Conservation (phyloP, 2,888 invertebrate species). For the Hipparchia semele region DNA sequence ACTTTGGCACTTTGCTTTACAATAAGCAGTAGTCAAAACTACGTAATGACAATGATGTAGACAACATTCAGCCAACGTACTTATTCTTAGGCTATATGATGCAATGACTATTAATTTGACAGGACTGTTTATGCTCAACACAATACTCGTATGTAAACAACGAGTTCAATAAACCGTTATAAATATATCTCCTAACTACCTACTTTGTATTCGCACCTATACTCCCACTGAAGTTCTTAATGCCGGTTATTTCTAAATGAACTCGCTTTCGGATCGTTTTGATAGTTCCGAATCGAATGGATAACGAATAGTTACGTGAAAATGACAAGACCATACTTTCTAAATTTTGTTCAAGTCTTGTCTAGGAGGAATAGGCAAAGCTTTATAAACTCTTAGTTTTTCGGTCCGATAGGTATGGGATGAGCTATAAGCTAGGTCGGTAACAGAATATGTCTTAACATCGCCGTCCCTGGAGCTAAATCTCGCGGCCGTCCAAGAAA, state of each 20-base stretch:
- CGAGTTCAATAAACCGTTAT: conserved; percentile 15
- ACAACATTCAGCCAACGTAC: background rate
- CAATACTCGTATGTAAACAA: conserved; percentile 15
- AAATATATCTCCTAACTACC: conserved; percentile 6
- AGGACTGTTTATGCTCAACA: conserved; percentile 10
- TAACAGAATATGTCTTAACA: too few relatives aligned
- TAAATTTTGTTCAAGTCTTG: background rate
- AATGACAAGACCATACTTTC: background rate
- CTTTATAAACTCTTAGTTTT: background rate
- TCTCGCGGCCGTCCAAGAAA: too few relatives aligned
- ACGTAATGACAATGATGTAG: background rate
- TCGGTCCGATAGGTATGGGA: background rate
- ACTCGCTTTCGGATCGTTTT: background rate
- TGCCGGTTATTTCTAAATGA: background rate
- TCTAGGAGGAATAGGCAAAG: background rate
- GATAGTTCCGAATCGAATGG: background rate
- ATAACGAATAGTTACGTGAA: too few relatives aligned
- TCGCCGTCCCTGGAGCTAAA: too few relatives aligned
- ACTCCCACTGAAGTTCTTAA: background rate
- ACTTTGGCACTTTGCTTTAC: too few relatives aligned
- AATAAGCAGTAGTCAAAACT: background rate
- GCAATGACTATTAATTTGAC: conserved; percentile 13
- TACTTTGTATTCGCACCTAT: conserved; percentile 4
- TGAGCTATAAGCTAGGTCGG: too few relatives aligned
- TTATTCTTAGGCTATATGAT: conserved; percentile 1